Base-by-base conservation (phyloP, 2,888 invertebrate genomes). In the Trissolcus brochymenae region DNA sequence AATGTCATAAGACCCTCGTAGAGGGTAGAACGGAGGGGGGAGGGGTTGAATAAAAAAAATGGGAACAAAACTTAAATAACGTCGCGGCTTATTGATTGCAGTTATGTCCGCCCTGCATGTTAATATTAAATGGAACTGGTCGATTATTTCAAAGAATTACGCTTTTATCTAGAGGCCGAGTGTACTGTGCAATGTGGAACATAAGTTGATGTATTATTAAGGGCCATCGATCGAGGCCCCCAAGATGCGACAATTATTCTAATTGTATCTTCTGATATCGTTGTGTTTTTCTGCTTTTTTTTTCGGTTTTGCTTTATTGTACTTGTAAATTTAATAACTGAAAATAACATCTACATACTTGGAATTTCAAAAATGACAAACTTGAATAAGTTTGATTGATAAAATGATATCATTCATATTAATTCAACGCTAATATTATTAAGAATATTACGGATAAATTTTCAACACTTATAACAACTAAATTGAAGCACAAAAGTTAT, bases 121-220 rank as follows among this genome's bases (percentile, higher is more conserved):
- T 35, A 68, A 68, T 75, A 68, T 68, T 75, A 64, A 68, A 75
- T 75, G 75, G 57, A 68, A 67, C 68, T 19, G 68, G 62, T 75
- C 68, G 75, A 75, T 75, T 68, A 65, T 75, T 68, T 75, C 68
- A 49, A 64, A 60, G 68, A 75, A 68, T 70, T 57, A 43, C 68
- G 75, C 64, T 74, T 74, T 61, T 61, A 43, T 46, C 59, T 35
- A 73, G 55, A 60, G 65, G 41, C 50, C 35, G 35, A 35, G 51
- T 51, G 50, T 65, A 55, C 46, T 49, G 61, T 61, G 61, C 61
- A 62, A 57, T 74, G 67, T 62, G 56, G 61, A 56, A 67, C 62
- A 67, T 62, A 67, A 74, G 56, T 67, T 56, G 57, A 57, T 75
- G 75, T 50, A 75, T 64, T 75, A 75, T 75, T 75, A 68, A 75